Base-by-base conservation (phyloP, 2,113 vertebrate species). In the Festucalex cinctus region DNA sequence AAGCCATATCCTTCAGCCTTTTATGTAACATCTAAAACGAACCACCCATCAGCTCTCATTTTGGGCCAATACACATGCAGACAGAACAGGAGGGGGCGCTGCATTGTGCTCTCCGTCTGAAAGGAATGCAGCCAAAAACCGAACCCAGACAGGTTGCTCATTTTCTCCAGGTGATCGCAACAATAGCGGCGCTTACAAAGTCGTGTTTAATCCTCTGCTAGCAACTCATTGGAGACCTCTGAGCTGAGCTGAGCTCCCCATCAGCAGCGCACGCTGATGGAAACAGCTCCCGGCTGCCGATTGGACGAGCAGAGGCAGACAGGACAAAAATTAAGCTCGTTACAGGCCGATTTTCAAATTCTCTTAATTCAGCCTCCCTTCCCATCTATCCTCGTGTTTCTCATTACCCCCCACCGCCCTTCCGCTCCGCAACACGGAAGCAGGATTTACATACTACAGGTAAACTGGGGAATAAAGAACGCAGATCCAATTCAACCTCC, bases 401-500 rank as follows among this genome's bases (percentile, higher is more conserved):
- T 68, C 46, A 35, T 14, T 69, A 37, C 22, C 24, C 22, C 28
- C n/a, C 37, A 20, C 9, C 0, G 2, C 9, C 62, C 66, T 57
- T 44, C 37, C 36, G 37, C 80, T 75, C 69, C 73, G 80, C 83
- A 78, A 84, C 83, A 72, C 72, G 76, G 81, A 77, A 81, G 84
- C 79, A 58, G 73, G 80, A 90, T 92, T 91, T 90, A 89, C 91
- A 92, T 92, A 92, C 83, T 85, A 80, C 89, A 91, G 90, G 91
- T 93, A 87, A 92, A 88, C 90, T 88, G 74, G 86, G 89, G 91
- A 92, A 92, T 92, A 91, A 88, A 89, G 87, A 91, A 90, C 86
- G 89, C 85, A 83, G 86, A 91, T 91, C 87, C 88, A 90, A 86
- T 90, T 88, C 83, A 88, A 92, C 84, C 91, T 89, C 90, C 41